Conservation (phyloP, 1,140 invertebrate species). For the Sinonovacula constricta region DNA sequence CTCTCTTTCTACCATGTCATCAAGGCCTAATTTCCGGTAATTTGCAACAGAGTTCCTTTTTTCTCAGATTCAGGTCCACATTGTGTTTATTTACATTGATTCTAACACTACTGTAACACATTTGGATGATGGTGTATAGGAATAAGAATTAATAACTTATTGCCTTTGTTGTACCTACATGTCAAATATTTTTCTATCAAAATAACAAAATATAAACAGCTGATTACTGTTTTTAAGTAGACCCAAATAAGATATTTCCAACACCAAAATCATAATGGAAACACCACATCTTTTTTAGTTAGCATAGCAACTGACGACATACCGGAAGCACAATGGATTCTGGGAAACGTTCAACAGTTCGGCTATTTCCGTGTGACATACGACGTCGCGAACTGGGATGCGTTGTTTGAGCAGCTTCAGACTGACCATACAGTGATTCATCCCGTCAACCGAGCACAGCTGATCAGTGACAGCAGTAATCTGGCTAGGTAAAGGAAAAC, state of each 20-base stretch:
- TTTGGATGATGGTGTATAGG: no score
- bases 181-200: not conserved
- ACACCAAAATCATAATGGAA: no score
- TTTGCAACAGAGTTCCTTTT: no score
- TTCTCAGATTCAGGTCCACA: no score
- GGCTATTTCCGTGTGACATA: not conserved
- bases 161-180: not conserved
- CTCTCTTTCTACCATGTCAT: no score
- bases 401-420: not conserved
- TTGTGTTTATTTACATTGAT: no score
- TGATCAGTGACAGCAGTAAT: not conserved
- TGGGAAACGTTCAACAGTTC: not conserved
- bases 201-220: not conserved
- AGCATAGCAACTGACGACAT: not conserved
- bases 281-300: not conserved
- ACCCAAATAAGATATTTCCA: not conserved
- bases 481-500: not conserved
- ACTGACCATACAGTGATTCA: not conserved
- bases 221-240: not conserved
- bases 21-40: no score
- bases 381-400: not conserved
- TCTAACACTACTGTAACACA: no score
- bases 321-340: not conserved
- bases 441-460: not conserved
- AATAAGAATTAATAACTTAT: not conserved